Conservation (phyloP, 2,797 vertebrate genomes). For the Bradypodion ventrale region DNA sequence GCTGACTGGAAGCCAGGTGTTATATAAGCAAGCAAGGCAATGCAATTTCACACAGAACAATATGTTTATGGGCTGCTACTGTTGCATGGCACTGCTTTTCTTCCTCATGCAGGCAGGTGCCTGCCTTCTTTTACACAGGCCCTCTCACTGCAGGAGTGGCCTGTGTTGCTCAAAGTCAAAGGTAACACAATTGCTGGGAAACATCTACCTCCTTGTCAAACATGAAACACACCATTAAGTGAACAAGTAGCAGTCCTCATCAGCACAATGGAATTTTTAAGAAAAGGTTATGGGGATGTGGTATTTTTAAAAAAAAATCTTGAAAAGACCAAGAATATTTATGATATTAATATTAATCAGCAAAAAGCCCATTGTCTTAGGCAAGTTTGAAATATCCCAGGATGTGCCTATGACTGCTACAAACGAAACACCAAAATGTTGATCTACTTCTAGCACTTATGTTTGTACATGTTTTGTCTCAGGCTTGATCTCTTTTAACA, state of each 20-base stretch:
- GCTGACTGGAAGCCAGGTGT: slow-evolving; percentile 65
- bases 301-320: slow-evolving; percentile 1
- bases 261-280: slow-evolving; percentile 11
- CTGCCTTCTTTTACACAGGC: not conserved
- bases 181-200: slow-evolving; percentile 5
- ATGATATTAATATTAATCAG: slow-evolving; percentile 18
- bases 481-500: slow-evolving; percentile 33
- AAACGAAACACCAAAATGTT: slow-evolving; percentile 54
- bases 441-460: slow-evolving; percentile 51
- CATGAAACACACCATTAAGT: not conserved
- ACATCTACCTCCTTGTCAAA: slow-evolving; percentile 31
- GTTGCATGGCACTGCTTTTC: slow-evolving; percentile 1
- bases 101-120: not conserved
- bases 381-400: slow-evolving; percentile 31
- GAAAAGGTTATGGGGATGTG: not conserved
- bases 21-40: slow-evolving; percentile 55
- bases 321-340: slow-evolving; percentile 15
- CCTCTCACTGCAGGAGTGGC: slow-evolving; percentile 35
- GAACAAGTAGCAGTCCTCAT: not conserved
- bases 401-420: slow-evolving; percentile 49
- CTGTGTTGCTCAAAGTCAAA: slow-evolving; percentile 28
- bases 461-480: slow-evolving; percentile 49
- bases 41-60: not conserved
- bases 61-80: slow-evolving; percentile 51
- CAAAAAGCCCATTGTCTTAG: slow-evolving; percentile 40